Evolutionary conservation across 2,888 invertebrate genomes (phyloP).

Genomic region (Epirrhoe alternata): DNA sequence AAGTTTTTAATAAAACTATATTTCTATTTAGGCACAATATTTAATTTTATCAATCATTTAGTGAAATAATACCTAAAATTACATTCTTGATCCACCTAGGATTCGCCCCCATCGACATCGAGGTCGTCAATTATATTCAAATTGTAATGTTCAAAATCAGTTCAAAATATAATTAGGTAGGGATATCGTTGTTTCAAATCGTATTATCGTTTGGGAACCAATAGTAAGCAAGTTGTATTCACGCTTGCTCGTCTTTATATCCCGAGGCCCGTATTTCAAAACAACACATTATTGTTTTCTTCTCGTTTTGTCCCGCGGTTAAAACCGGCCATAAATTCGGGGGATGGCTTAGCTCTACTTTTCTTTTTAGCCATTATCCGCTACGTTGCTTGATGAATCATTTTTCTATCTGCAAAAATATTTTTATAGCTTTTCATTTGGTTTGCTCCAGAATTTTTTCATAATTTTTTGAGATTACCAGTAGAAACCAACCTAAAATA

Average conservation of each 20-base stretch:
- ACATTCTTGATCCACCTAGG: too few relatives aligned
- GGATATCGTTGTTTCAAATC: too few relatives aligned
- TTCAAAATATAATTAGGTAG: too few relatives aligned
- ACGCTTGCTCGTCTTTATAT: constrained; percentile 37
- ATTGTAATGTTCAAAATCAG: too few relatives aligned
- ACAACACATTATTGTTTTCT: constrained; percentile 82
- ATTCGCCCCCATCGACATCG: too few relatives aligned
- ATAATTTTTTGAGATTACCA: too few relatives aligned
- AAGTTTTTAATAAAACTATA: too few relatives aligned
- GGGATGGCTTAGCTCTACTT: constrained; percentile 59
- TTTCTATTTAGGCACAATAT: too few relatives aligned
- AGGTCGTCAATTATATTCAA: too few relatives aligned
- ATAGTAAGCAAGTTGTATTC: background rate
- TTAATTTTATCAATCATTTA: too few relatives aligned
- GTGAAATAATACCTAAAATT: too few relatives aligned
- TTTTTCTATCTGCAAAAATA: constrained; percentile 3
- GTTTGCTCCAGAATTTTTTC: background rate
- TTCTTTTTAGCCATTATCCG: constrained; percentile 51
- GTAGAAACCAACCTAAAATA: too few relatives aligned
- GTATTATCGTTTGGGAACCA: constrained; percentile 5
- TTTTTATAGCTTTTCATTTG: background rate
- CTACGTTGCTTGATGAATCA: constrained; percentile 33
- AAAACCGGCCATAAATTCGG: constrained; percentile 73
- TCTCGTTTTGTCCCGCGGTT: constrained; percentile 71
- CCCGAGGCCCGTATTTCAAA: constrained; percentile 76